These are phyloP conservation scores for Orthonevra nobilis DNA, from an alignment of 2,888 invertebrate genomes.

Conservation along the genomic window DNA sequence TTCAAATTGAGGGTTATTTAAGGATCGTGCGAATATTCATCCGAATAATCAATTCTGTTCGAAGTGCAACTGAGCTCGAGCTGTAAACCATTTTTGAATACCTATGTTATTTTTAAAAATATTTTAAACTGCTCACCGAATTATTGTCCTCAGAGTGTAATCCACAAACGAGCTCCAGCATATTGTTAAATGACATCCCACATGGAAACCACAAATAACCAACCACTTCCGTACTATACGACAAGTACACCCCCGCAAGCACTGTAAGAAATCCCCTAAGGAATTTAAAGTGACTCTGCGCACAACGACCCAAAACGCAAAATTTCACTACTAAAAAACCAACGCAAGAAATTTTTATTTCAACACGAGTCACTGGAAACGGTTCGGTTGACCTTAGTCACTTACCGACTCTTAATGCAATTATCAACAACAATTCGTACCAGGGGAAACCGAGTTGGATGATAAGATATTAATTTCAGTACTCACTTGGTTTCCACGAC, in stretches of 20 bases:
- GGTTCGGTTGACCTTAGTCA: too few relatives aligned
- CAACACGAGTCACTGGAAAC: not conserved
- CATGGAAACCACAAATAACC: constrained; percentile 18
- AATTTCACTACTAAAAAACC: too few relatives aligned
- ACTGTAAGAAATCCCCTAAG: not conserved
- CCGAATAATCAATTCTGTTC: too few relatives aligned
- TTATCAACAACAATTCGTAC: not conserved
- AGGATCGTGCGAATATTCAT: too few relatives aligned
- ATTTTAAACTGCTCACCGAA: constrained; percentile 79
- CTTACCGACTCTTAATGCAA: not conserved
- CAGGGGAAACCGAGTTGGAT: constrained; percentile 5
- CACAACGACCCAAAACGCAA: too few relatives aligned
- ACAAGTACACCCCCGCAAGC: too few relatives aligned
- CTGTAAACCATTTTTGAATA: too few relatives aligned
- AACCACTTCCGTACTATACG: too few relatives aligned
- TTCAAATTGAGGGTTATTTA: too few relatives aligned
- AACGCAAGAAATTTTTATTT: too few relatives aligned
- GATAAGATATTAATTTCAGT: constrained; percentile 21
- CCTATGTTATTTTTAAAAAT: too few relatives aligned
- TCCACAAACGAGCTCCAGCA: constrained; percentile 83
- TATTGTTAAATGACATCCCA: constrained; percentile 75
- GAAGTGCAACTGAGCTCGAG: too few relatives aligned
- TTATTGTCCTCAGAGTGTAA: constrained; percentile 83
- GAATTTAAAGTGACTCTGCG: not conserved
- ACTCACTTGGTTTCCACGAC: constrained; percentile 6